Base-by-base conservation (phyloP, 2,888 invertebrate genomes). In the Tiliacea citrago region DNA sequence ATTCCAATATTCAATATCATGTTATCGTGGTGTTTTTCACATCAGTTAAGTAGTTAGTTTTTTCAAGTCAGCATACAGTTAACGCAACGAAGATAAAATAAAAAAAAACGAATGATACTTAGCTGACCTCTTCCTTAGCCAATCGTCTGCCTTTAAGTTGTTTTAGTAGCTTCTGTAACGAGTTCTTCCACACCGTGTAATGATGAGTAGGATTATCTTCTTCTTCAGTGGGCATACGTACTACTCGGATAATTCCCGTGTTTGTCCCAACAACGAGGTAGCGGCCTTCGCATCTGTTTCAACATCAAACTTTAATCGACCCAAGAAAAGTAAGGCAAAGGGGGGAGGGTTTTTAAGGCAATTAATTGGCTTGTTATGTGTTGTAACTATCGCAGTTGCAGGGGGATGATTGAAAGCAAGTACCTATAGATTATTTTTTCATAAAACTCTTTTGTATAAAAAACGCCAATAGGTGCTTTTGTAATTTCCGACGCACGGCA, bases 71-170 rank as follows among this genome's bases (percentile, higher is more conserved):
- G 16, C 10, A 24, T 18, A 24, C 9, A 42, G 7, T 10, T 18
- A 62, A 12, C 0, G 18, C 24, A 12, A 24, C 18, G 24, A 29
- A 47, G 1, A 13, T 47, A 18, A 29, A 24, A 7, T 29, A 16
- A 69, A 51, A 47, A 51, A 16, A 0, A 70, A 35, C 21, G 0
- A 16, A 35, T 24, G 0, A 16, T 49, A 18, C 1, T 24, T 49
- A 29, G 12, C 70, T 45, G 35, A 93, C 96, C 92, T 96, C 96
- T 86, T 95, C 95, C 79, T 96, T 95, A 9, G 95, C 95, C 73
- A 96, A 88, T 6, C 95, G 91, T 76, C 96, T 90, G n/a, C 96
- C 96, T 87, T 95, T 95, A 0, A 96, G 91, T 88, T 93, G 93
- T 77, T 93, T 95, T 3, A 95, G 80, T 6, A 96, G 87, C 79